phyloP scores from a whole-genome alignment of 2,888 invertebrate genomes.

The Pasiphila rectangulata region DNA sequence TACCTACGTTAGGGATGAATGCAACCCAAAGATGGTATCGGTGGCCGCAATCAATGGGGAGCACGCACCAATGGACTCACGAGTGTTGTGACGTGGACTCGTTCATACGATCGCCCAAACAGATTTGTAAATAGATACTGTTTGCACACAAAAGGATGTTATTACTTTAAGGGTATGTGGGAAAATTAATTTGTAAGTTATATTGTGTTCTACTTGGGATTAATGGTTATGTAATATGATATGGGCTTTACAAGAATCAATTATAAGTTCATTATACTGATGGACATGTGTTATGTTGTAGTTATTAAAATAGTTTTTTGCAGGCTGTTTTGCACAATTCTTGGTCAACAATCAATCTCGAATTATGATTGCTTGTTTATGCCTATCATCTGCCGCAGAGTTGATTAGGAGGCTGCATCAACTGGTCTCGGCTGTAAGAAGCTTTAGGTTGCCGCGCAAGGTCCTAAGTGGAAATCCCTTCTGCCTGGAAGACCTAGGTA shows the following conservation, averaged over 20 bases:
- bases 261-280: slow-evolving; percentile 34
- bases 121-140: slow-evolving; percentile 73
- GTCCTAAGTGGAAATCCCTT: too few species aligned
- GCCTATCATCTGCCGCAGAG: too few species aligned
- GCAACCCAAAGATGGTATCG: slow-evolving; percentile 54
- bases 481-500: too few species aligned
- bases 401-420: too few species aligned
- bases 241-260: slow-evolving; percentile 29
- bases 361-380: too few species aligned
- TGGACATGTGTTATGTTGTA: slow-evolving; percentile 13
- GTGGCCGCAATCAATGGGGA: slow-evolving; percentile 51
- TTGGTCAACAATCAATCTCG: too few species aligned
- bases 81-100: slow-evolving; percentile 73
- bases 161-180: slow-evolving; percentile 79
- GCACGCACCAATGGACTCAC: slow-evolving; percentile 57
- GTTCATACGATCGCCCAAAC: slow-evolving; percentile 62
- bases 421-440: too few species aligned
- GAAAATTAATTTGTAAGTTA: slow-evolving; percentile 76
- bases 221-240: slow-evolving; percentile 47
- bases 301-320: slow-evolving; percentile 7
- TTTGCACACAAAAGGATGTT: slow-evolving; percentile 73
- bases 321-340: too few species aligned
- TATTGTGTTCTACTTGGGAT: slow-evolving; percentile 51
- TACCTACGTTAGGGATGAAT: slow-evolving; percentile 23
- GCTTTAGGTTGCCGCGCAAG: too few species aligned